Evolutionary conservation across 2,113 vertebrate genomes (phyloP).

Genomic region (Mesocricetus auratus): DNA sequence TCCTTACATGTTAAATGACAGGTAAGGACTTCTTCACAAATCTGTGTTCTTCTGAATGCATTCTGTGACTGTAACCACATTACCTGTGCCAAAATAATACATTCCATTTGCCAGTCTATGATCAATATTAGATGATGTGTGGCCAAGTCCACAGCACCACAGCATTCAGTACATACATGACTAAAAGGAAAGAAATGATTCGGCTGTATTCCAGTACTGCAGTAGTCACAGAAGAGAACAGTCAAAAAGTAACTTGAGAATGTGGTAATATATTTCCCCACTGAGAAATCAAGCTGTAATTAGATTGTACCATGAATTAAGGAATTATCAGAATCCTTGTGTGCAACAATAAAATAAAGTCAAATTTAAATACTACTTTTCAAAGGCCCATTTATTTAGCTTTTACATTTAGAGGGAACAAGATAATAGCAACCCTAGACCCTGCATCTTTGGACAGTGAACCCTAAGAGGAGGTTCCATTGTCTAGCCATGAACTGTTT

Average conservation of each 20-base stretch:
- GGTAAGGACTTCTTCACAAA: neutral
- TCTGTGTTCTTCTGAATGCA: neutral
- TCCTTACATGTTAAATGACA: neutral
- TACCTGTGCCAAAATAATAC: too few relatives aligned
- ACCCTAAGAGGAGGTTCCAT: neutral
- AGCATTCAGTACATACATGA: neutral
- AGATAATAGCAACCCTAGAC: neutral
- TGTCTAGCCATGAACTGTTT: neutral
- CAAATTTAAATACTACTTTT: slow-evolving; percentile 55
- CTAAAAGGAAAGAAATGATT: neutral
- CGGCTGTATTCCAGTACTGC: neutral
- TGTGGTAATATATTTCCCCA: slow-evolving; percentile 30
- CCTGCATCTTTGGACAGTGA: neutral
- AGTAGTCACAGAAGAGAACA: slow-evolving; percentile 21
- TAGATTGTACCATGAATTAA: slow-evolving; percentile 61
- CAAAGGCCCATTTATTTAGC: neutral
- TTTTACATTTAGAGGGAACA: neutral
- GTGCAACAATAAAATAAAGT: slow-evolving; percentile 51
- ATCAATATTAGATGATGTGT: neutral
- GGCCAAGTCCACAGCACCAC: neutral
- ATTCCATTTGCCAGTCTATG: neutral
- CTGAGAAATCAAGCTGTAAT: slow-evolving; percentile 71
- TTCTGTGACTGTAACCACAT: neutral
- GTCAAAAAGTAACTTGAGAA: slow-evolving; percentile 56
- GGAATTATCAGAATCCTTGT: slow-evolving; percentile 31